phyloP scores from a whole-genome alignment of 2,888 invertebrate species.

The Leptodirus hochenwartii region DNA sequence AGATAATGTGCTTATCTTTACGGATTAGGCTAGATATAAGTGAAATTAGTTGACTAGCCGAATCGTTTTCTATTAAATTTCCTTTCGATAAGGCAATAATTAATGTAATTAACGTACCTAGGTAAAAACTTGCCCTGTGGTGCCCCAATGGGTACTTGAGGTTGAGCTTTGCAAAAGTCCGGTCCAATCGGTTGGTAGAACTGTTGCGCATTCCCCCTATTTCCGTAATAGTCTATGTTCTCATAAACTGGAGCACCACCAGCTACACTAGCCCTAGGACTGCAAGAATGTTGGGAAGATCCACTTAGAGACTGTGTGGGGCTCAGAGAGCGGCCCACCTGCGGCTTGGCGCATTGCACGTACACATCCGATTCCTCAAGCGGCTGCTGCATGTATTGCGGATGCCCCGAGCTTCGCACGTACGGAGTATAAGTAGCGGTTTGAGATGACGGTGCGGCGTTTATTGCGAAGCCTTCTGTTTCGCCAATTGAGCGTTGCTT shows the following conservation, averaged over 20 bases:
- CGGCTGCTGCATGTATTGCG: constrained; percentile 19
- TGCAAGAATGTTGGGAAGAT: constrained; percentile 38
- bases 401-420: too few species aligned
- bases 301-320: constrained; percentile 41
- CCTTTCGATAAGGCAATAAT: too few species aligned
- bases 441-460: too few species aligned
- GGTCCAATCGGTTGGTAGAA: constrained; percentile 6
- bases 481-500: constrained; percentile 42
- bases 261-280: constrained; percentile 24
- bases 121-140: too few species aligned
- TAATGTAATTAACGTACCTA: too few species aligned
- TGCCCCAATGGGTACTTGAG: constrained; percentile 66
- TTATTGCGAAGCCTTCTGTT: constrained; percentile 43
- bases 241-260: constrained; percentile 48
- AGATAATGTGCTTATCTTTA: too few species aligned
- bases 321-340: constrained; percentile 25
- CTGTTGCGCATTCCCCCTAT: constrained; percentile 21
- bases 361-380: constrained; percentile 26
- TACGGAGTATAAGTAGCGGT: too few species aligned
- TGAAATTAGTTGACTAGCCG: too few species aligned
- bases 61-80: too few species aligned
- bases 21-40: too few species aligned
- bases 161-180: constrained; percentile 45
- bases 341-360: constrained; percentile 27
- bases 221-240: constrained; percentile 63